These are phyloP conservation scores for Puffinus mauretanicus DNA, from an alignment of 2,113 vertebrate genomes.

Conservation along the genomic window DNA sequence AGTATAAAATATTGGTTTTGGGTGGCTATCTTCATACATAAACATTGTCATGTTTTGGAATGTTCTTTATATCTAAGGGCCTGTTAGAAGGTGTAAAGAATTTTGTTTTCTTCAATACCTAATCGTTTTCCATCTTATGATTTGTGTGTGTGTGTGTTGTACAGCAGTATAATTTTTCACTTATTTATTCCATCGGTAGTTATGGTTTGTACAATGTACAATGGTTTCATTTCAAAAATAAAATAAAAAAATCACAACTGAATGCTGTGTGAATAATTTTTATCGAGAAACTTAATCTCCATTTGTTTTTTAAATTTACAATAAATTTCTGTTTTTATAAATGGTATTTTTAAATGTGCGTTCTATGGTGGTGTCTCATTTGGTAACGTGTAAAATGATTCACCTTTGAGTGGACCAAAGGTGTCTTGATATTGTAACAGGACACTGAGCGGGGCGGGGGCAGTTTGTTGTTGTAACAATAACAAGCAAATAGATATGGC, in stretches of 20 bases:
- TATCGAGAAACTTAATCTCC: neutral
- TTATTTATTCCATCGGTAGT: slow-evolving; percentile 99
- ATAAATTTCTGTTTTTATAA: slow-evolving; percentile 23
- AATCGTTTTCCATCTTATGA: slow-evolving; percentile 77
- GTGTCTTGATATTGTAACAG: neutral
- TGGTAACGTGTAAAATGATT: neutral
- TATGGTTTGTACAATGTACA: slow-evolving; percentile 96
- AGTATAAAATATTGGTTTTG: slow-evolving; percentile 43
- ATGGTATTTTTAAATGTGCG: neutral
- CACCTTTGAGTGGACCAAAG: neutral
- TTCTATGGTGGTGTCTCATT: neutral
- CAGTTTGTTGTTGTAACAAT: neutral
- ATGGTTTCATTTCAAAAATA: slow-evolving; percentile 85
- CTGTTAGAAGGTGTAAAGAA: slow-evolving; percentile 78
- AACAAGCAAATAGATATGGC: neutral
- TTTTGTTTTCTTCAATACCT: slow-evolving; percentile 69
- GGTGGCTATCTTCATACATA: slow-evolving; percentile 68
- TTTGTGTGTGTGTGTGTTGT: slow-evolving; percentile 86
- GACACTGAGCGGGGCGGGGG: neutral
- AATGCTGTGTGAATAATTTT: slow-evolving; percentile 38
- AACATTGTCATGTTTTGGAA: slow-evolving; percentile 71
- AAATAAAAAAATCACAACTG: slow-evolving; percentile 76
- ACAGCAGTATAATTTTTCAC: slow-evolving; percentile 93
- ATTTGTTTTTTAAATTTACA: neutral
- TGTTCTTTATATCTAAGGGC: slow-evolving; percentile 73